A percentile compares a stretch with the other conserved stretches of the same genome.
phyloP scores from a whole-genome alignment of 2,888 invertebrate species.

The Rhamnusium bicolor region DNA sequence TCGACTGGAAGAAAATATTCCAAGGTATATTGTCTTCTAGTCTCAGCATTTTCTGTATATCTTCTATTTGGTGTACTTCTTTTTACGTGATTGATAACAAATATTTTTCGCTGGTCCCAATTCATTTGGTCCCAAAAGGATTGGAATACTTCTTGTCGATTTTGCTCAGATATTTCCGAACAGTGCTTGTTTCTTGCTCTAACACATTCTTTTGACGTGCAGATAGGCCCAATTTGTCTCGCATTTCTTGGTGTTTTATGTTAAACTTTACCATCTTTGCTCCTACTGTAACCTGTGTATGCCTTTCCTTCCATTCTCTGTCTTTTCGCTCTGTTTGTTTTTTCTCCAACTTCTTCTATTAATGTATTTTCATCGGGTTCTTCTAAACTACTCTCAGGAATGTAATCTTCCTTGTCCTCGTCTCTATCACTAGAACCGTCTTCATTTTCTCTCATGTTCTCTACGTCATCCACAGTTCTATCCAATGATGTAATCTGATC shows the following conservation, averaged over 20 bases:
- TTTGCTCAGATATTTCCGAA: neutral
- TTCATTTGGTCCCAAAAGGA: slow-evolving; percentile 17
- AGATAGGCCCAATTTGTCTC: neutral
- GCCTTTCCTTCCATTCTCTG: neutral
- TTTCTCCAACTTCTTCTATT: neutral
- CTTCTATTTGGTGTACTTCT: slow-evolving; percentile 12
- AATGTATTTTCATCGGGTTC: no score
- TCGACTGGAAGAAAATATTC: slow-evolving; percentile 10
- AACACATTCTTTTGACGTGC: slow-evolving; percentile 15
- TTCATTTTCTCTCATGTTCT: no score
- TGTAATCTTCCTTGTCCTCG: no score
- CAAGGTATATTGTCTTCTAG: slow-evolving; percentile 16
- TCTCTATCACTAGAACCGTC: no score
- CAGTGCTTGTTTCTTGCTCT: slow-evolving; percentile 5
- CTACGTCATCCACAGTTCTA: no score
- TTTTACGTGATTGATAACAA: slow-evolving; percentile 1
- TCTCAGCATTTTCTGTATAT: neutral
- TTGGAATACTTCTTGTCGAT: slow-evolving; percentile 7
- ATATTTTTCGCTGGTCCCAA: slow-evolving; percentile 11
- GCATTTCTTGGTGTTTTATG: neutral
- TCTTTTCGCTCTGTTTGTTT: neutral
- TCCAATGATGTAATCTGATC: no score
- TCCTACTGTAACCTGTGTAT: neutral
- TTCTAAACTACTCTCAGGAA: no score
- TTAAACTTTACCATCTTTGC: neutral